Base-by-base conservation (phyloP, 2,113 vertebrate species). In the Brachypodius melanocephalos region DNA sequence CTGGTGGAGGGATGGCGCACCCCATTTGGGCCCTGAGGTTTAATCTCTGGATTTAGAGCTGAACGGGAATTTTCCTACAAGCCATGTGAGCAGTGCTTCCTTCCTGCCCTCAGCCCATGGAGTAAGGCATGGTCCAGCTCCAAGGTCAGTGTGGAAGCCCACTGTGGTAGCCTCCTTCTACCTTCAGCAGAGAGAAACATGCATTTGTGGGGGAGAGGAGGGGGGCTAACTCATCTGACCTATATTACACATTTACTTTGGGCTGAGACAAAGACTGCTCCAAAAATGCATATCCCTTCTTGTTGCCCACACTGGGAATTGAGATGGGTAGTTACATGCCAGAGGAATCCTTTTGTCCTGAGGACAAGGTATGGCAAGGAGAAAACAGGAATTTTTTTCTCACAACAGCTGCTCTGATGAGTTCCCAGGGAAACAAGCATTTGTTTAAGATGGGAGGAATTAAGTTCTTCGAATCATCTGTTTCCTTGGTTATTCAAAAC, bases 291-390 rank as follows among this genome's bases (percentile, higher is more conserved):
- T 48, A 85, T 40, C 25, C 45, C 17, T 79, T 63, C 85, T 85
- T 68, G 40, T 34, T 88, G 54, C 54, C 46, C 8, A 10, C 49
- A 52, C 12, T 72, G 49, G 77, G 58, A 85, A 38, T 29, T 0
- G 2, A 80, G 78, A 65, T 89, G 34, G 15, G 54, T 88, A 61
- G 62, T 52, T 85, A 73, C 17, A 65, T 18, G 62, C 28, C 45
- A 91, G 76, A 84, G 71, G 55, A 87, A 94, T 67, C n/a, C 43
- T 91, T 89, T 94, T 89, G 62, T 82, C 85, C 79, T 86, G 55
- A 90, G 79, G 75, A 88, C n/a, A 85, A n/a, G 46, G 78, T 86
- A 85, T 8, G 38, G 67, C 65, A 72, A 81, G 13, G 40, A 91
- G 62, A 66, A 93, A 42, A 86, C 81, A 80, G 46, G 38, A 36